A percentile compares a stretch with the other conserved stretches of the same genome.
Conservation (phyloP, 2,888 invertebrate genomes). For the Selenia dentaria region DNA sequence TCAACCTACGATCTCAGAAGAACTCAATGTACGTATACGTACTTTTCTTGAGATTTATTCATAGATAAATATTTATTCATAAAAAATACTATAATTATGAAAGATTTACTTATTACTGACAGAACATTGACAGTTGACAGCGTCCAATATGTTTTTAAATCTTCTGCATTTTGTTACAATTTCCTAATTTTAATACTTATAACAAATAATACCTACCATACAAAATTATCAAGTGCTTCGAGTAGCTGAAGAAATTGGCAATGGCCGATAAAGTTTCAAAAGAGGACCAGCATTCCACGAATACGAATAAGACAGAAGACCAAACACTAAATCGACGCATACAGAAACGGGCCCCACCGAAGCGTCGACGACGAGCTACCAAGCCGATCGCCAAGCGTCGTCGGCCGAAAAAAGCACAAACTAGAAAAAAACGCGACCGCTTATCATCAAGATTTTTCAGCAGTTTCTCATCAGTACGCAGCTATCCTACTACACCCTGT, state of each 20-base stretch:
- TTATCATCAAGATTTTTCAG: conserved; percentile 53
- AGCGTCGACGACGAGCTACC: conserved; percentile 28
- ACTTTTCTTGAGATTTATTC: too few relatives aligned
- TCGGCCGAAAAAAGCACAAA: conserved; percentile 30
- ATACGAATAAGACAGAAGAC: conserved; percentile 48
- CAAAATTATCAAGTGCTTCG: too few relatives aligned
- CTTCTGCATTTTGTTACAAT: too few relatives aligned
- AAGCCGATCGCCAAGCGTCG: conserved; percentile 39
- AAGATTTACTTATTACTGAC: too few relatives aligned
- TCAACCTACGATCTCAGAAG: too few relatives aligned
- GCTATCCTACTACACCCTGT: conserved; percentile 38
- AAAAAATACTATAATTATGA: too few relatives aligned
- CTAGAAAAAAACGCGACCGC: conserved; percentile 32
- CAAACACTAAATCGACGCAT: conserved; percentile 40
- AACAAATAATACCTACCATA: too few relatives aligned
- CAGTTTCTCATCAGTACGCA: conserved; percentile 39
- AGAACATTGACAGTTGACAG: too few relatives aligned
- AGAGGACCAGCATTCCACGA: conserved; percentile 44
- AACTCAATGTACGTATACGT: too few relatives aligned
- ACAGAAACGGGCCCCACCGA: conserved; percentile 44
- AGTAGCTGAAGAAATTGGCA: conserved; percentile 24
- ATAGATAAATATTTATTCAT: too few relatives aligned
- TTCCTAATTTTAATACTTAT: too few relatives aligned
- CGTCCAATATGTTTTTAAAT: too few relatives aligned
- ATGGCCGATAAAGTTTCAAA: conserved; percentile 55